phyloP scores from a whole-genome alignment of 1,140 invertebrate species.

The Drosophila suzukii region DNA sequence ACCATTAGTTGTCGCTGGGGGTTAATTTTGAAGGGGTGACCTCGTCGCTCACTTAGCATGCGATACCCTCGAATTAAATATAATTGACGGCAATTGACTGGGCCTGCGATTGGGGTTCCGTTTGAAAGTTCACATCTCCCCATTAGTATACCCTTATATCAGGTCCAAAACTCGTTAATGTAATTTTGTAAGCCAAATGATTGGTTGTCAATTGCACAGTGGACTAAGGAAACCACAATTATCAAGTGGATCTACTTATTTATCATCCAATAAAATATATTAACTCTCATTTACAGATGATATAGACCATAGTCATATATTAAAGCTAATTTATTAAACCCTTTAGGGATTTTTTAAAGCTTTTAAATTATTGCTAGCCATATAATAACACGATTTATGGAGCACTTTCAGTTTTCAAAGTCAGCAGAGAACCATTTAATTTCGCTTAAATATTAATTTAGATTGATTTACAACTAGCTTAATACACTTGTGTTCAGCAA shows the following conservation, averaged over 20 bases:
- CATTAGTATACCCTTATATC: not conserved
- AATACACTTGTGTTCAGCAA: not conserved
- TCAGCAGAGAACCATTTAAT: not conserved
- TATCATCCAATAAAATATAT: no score
- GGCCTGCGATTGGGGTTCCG: slow-evolving; percentile 1
- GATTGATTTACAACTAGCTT: not conserved
- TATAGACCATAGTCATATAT: no score
- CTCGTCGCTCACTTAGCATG: slow-evolving; percentile 22
- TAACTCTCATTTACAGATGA: no score
- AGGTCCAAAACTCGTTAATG: no score
- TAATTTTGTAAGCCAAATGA: not conserved
- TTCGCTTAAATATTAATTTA: not conserved
- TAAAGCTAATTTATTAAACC: not conserved
- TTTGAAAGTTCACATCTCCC: slow-evolving; percentile 1
- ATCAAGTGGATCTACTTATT: no score
- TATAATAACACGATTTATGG: not conserved
- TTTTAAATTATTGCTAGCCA: not conserved
- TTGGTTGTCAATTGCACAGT: no score
- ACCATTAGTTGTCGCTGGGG: slow-evolving; percentile 1
- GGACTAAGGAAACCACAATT: no score
- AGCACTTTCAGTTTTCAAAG: not conserved
- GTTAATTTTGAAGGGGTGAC: slow-evolving; percentile 7
- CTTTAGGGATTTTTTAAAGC: not conserved
- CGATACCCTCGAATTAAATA: slow-evolving; percentile 27
- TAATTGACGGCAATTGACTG: slow-evolving; percentile 46